These are phyloP conservation scores for Actias luna DNA, from an alignment of 2,888 invertebrate genomes.

Conservation along the genomic window DNA sequence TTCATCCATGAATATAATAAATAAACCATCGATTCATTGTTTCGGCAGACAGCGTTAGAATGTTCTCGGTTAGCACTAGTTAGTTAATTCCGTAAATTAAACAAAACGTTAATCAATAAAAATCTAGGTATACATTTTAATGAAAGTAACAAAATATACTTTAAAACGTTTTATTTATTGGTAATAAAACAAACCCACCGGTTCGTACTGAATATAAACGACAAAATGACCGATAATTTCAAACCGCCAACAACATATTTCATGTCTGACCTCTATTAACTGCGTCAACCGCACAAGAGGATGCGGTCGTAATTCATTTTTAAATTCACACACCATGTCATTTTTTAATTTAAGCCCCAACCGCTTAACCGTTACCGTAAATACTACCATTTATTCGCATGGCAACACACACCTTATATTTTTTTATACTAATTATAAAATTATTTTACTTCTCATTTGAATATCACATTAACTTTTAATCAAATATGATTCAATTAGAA, in stretches of 20 bases:
- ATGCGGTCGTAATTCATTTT: conserved; percentile 11
- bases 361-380: conserved; percentile 2
- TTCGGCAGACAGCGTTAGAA: too few relatives aligned
- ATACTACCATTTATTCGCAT: conserved; percentile 16
- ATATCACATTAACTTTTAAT: background rate
- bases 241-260: background rate
- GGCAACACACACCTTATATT: conserved; percentile 17
- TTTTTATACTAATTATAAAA: too few relatives aligned
- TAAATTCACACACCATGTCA: conserved; percentile 13
- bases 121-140: too few relatives aligned
- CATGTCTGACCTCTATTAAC: background rate
- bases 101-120: too few relatives aligned
- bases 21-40: too few relatives aligned
- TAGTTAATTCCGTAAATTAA: too few relatives aligned
- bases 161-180: background rate
- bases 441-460: background rate
- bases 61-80: too few relatives aligned
- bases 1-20: too few relatives aligned
- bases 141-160: background rate
- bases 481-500: too few relatives aligned
- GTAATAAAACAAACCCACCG: background rate
- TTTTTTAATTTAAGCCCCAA: conserved; percentile 14
- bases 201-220: background rate
- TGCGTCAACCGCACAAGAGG: conserved; percentile 22
- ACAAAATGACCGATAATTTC: background rate